Evolutionary conservation across 2,888 invertebrate species (phyloP).

Genomic region (Aporophyla nigra): DNA sequence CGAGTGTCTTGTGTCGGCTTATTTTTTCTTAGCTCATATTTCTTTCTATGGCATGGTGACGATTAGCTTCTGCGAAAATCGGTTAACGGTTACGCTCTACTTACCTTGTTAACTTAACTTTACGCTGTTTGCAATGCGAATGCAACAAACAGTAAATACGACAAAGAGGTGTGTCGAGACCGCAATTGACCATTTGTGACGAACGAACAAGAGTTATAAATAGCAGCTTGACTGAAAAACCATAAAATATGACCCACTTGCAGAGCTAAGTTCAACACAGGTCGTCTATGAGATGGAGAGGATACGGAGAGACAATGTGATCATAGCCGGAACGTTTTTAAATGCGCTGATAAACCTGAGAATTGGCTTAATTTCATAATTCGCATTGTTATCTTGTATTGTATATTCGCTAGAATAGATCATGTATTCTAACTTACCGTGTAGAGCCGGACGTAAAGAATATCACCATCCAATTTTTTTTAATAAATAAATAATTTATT

Average conservation of each 20-base stretch:
- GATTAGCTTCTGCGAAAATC: not conserved
- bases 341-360: not conserved
- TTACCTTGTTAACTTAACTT: no score
- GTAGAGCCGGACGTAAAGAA: no score
- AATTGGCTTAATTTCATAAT: no score
- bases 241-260: conserved; percentile 56
- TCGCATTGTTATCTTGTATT: no score
- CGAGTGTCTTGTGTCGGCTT: no score
- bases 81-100: not conserved
- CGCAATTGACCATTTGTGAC: conserved; percentile 35
- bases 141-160: conserved; percentile 18
- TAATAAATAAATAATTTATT: no score
- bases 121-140: not conserved
- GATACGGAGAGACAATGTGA: conserved; percentile 4
- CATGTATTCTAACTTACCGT: no score
- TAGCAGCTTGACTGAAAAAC: conserved; percentile 54
- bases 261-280: conserved; percentile 40
- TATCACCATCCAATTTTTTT: no score
- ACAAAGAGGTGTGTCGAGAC: conserved; percentile 44
- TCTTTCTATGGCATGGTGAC: not conserved
- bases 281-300: conserved; percentile 17
- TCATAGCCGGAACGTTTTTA: not conserved
- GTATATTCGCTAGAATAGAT: no score
- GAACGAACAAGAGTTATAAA: conserved; percentile 48
- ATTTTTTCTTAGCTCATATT: no score